Percentiles rank a stretch among this genome's conserved stretches.
Conservation (phyloP, 2,113 vertebrate species). For the Hipposideros armiger region DNA sequence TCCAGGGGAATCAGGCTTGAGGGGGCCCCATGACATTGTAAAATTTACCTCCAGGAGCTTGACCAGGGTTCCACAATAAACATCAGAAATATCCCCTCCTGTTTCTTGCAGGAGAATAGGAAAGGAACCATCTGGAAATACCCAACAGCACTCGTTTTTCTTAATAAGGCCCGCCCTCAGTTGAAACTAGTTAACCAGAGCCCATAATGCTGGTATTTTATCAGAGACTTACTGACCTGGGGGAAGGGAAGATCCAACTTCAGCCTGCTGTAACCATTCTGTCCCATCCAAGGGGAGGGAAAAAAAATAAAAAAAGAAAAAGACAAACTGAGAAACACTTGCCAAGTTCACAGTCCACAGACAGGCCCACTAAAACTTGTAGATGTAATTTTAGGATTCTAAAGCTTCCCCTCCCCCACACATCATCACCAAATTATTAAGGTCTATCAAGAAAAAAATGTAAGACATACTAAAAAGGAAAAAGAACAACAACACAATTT, state of each 20-base stretch:
- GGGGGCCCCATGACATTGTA: not conserved
- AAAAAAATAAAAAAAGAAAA: not conserved
- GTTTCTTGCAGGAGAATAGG: not conserved
- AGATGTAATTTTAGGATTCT: not conserved
- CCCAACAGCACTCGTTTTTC: not conserved
- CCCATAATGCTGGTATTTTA: too few relatives aligned
- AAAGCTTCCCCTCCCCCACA: not conserved
- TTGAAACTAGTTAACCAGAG: not conserved
- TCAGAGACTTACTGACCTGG: not conserved
- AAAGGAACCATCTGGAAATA: not conserved
- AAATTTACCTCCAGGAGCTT: not conserved
- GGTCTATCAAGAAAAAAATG: not conserved
- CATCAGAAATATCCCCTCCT: not conserved
- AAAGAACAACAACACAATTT: not conserved
- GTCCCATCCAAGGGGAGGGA: not conserved
- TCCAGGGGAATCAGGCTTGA: too few relatives aligned
- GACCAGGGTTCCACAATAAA: not conserved
- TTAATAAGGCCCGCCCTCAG: not conserved
- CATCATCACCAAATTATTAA: not conserved
- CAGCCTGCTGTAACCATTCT: not conserved
- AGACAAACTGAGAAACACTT: not conserved
- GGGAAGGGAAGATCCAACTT: not conserved
- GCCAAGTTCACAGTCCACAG: not conserved
- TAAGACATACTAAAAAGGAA: not conserved
- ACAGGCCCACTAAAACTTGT: not conserved